phyloP scores from a whole-genome alignment of 2,797 vertebrate genomes.

The Lycodopsis pacificus region DNA sequence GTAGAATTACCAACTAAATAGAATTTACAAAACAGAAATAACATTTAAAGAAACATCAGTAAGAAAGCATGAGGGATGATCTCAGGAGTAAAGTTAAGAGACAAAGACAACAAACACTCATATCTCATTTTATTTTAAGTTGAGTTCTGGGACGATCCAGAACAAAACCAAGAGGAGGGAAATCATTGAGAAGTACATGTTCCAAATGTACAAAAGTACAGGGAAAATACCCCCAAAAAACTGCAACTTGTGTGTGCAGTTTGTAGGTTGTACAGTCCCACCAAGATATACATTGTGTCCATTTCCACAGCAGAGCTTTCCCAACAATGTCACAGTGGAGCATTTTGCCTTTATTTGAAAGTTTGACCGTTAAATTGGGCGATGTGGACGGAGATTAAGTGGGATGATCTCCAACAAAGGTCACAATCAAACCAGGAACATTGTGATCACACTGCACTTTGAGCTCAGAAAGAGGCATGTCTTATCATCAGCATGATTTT shows the following conservation, averaged over 20 bases:
- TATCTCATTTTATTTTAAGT: not conserved
- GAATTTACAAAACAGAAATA: not conserved
- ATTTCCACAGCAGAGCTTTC: constrained; percentile 4
- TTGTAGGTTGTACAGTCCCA: not conserved
- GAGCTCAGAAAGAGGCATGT: not conserved
- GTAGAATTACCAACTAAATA: not conserved
- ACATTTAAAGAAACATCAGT: not conserved
- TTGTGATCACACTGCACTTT: not conserved
- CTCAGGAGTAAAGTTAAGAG: not conserved
- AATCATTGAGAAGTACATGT: not conserved
- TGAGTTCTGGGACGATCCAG: not conserved
- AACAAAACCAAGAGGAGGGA: not conserved
- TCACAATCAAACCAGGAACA: not conserved
- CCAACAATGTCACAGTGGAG: not conserved
- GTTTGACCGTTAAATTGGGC: not conserved
- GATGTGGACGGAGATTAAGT: not conserved
- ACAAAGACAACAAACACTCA: not conserved
- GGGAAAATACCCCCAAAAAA: not conserved
- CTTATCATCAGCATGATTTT: not conserved
- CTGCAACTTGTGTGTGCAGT: not conserved
- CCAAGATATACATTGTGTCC: not conserved
- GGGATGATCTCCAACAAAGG: not conserved
- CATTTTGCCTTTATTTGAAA: not conserved
- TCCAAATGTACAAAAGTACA: not conserved
- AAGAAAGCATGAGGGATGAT: not conserved